Percentiles rank a stretch among this genome's conserved stretches.
Evolutionary conservation across 1,140 invertebrate species (phyloP).

Genomic region (Carposina sasakii): DNA sequence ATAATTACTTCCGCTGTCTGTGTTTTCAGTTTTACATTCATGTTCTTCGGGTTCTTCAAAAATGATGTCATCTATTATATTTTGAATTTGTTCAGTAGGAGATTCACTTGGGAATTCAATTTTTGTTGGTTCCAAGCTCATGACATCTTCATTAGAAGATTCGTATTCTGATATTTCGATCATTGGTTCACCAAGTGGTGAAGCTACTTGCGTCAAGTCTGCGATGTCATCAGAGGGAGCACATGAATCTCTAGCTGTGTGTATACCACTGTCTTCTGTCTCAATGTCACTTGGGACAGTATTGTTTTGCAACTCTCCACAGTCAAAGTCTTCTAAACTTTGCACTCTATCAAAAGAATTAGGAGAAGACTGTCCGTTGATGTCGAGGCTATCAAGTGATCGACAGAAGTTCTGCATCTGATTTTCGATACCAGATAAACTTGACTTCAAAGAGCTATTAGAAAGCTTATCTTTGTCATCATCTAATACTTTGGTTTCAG

Average conservation of each 20-base stretch:
- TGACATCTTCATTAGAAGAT: constrained; percentile 58
- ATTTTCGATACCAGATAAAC: constrained; percentile 54
- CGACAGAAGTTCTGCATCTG: constrained; percentile 75
- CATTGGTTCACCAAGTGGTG: constrained; percentile 64
- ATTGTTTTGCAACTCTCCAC: constrained; percentile 64
- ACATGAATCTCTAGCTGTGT: constrained; percentile 84
- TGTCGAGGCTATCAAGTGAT: constrained; percentile 78
- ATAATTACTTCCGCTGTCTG: constrained; percentile 61
- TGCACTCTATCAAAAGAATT: constrained; percentile 79
- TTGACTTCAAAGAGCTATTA: constrained; percentile 59
- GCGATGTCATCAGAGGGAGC: constrained; percentile 82
- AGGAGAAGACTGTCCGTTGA: constrained; percentile 63
- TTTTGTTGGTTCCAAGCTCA: constrained; percentile 38
- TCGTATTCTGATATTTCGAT: constrained; percentile 64
- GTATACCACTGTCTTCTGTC: constrained; percentile 86
- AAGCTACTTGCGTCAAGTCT: constrained; percentile 67
- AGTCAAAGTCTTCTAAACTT: constrained; percentile 78
- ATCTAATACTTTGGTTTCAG: constrained; percentile 39
- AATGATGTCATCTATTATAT: constrained; percentile 38
- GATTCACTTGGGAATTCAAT: constrained; percentile 35
- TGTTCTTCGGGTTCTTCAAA: constrained; percentile 55
- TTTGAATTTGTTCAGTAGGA: constrained; percentile 27
- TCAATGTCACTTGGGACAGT: constrained; percentile 77
- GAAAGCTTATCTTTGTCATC: constrained; percentile 40
- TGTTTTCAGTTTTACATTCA: constrained; percentile 52